These are phyloP conservation scores for Rhinogobius similis DNA, from an alignment of 2,113 vertebrate species.

Conservation along the genomic window DNA sequence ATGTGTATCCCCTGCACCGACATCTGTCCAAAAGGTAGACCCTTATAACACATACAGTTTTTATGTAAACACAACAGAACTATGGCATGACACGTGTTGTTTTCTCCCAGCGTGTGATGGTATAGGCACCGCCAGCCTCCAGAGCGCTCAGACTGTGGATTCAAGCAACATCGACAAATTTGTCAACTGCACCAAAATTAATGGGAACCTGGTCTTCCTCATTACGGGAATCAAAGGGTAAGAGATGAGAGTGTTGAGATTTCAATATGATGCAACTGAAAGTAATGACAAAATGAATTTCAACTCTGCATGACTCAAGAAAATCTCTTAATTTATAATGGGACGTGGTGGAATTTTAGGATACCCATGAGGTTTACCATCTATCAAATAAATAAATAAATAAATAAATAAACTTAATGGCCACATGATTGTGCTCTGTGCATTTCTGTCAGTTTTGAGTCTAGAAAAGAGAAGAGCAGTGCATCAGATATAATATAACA, in stretches of 20 bases:
- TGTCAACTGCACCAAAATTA: slow-evolving; percentile 99
- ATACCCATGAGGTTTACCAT: not conserved
- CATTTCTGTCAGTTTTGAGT: not conserved
- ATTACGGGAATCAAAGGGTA: slow-evolving; percentile 98
- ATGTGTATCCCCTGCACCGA: slow-evolving; percentile 98
- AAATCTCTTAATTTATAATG: slow-evolving; percentile 4
- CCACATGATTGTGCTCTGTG: not conserved
- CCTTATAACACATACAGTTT: not conserved
- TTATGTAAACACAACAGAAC: not conserved
- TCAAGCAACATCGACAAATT: slow-evolving; percentile 98
- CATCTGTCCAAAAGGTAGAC: slow-evolving; percentile 96
- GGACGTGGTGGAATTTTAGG: not conserved
- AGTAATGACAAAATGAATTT: slow-evolving; percentile 8
- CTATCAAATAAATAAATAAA: not conserved
- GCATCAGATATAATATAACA: not conserved
- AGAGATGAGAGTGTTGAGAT: slow-evolving; percentile 54
- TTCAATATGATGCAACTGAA: not conserved
- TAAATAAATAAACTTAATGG: not conserved
- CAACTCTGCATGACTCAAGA: slow-evolving; percentile 3
- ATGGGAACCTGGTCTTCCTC: slow-evolving; percentile 97
- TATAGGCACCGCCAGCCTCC: slow-evolving; percentile 91
- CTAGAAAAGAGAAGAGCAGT: not conserved
- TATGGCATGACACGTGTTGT: not conserved
- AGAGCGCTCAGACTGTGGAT: slow-evolving; percentile 92
- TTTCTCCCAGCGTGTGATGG: slow-evolving; percentile 88